These are phyloP conservation scores for Synergus gifuensis DNA, from an alignment of 2,888 invertebrate genomes.

Conservation along the genomic window DNA sequence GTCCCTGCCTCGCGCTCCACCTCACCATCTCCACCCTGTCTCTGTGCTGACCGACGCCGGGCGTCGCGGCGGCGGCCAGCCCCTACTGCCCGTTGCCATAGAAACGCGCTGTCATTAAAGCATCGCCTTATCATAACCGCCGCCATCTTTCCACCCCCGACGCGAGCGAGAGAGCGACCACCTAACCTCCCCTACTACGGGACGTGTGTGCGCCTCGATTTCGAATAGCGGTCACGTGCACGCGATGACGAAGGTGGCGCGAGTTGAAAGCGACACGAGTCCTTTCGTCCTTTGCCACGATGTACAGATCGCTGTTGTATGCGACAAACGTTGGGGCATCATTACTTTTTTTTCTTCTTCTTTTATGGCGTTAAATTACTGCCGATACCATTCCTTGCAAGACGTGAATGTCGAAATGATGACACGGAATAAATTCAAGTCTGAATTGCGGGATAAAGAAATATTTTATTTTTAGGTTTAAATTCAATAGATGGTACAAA, in stretches of 20 bases:
- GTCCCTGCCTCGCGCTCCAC: conserved; percentile 53
- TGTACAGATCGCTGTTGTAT: conserved; percentile 53
- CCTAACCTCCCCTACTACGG: conserved; percentile 57
- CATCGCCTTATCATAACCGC: conserved; percentile 78
- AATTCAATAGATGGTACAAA: not conserved
- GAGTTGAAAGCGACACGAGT: conserved; percentile 52
- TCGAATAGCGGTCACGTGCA: conserved; percentile 65
- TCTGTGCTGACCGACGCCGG: conserved; percentile 75
- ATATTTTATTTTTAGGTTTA: not conserved
- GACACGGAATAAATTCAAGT: not conserved
- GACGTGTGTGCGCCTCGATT: conserved; percentile 46
- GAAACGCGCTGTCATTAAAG: conserved; percentile 77
- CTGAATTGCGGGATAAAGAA: not conserved
- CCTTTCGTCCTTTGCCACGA: conserved; percentile 50
- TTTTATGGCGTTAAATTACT: conserved; percentile 4
- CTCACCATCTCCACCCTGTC: conserved; percentile 55
- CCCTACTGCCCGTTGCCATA: conserved; percentile 75
- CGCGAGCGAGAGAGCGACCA: conserved; percentile 53
- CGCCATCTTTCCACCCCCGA: conserved; percentile 76
- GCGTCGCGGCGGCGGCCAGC: conserved; percentile 74
- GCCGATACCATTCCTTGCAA: not conserved
- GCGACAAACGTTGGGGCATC: conserved; percentile 57
- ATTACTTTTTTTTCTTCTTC: conserved; percentile 56
- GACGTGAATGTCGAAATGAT: not conserved
- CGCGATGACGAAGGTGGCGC: conserved; percentile 61